Percentiles rank a stretch among this genome's conserved stretches.
Conservation (phyloP, 2,888 invertebrate genomes). For the Cantharis rustica region DNA sequence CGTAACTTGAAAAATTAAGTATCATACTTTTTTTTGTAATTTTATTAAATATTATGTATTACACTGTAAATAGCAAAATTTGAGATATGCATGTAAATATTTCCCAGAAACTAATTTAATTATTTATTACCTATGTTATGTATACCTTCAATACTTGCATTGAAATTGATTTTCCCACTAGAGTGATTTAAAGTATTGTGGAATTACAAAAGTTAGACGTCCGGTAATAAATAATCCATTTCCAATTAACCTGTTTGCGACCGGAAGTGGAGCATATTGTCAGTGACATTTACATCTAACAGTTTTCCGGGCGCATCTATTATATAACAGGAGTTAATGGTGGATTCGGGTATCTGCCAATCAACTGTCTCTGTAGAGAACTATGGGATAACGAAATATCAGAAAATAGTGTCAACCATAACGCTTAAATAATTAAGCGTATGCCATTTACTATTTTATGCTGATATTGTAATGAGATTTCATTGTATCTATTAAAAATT, state of each 20-base stretch:
- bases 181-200: slow-evolving; percentile 16
- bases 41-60: neutral
- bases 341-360: slow-evolving; percentile 51
- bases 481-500: neutral
- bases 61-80: neutral
- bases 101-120: too few species aligned
- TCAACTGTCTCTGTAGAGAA: slow-evolving; percentile 42
- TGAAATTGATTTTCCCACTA: slow-evolving; percentile 5
- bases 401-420: slow-evolving; percentile 14
- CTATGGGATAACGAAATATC: slow-evolving; percentile 19
- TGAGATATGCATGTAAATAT: neutral
- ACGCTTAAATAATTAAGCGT: slow-evolving; percentile 17
- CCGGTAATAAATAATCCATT: slow-evolving; percentile 42
- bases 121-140: neutral
- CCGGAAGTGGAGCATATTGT: slow-evolving; percentile 35
- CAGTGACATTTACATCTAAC: slow-evolving; percentile 47
- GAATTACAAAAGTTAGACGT: slow-evolving; percentile 31
- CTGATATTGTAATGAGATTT: neutral
- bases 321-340: slow-evolving; percentile 52
- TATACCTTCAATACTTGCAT: neutral
- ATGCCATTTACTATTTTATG: slow-evolving; percentile 1
- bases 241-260: slow-evolving; percentile 42
- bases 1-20: too few species aligned
- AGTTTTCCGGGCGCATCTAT: slow-evolving; percentile 46
- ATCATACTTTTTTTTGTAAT: too few species aligned